Evolutionary conservation across 2,113 vertebrate genomes (phyloP).

Genomic region (Lepisosteus osseus): DNA sequence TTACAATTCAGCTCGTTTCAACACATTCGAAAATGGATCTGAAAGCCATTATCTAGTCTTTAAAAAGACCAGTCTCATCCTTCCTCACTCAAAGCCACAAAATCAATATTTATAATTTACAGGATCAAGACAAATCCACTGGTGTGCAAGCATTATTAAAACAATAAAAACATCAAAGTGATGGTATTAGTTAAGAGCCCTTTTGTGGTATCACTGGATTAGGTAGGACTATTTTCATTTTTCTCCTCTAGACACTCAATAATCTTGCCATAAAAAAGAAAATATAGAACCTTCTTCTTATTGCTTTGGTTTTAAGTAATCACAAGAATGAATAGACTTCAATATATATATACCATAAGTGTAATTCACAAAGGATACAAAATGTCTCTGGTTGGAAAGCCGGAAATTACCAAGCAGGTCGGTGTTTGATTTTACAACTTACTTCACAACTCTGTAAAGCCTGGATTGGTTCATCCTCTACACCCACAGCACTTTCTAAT

Average conservation of each 20-base stretch:
- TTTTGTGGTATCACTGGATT: constrained; percentile 43
- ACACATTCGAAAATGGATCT: constrained; percentile 41
- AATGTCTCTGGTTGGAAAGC: constrained; percentile 5
- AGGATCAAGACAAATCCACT: constrained; percentile 63
- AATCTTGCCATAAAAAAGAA: constrained; percentile 54
- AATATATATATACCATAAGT: constrained; percentile 25
- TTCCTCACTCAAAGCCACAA: constrained; percentile 43
- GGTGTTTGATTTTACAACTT: too few relatives aligned
- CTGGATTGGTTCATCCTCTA: too few relatives aligned
- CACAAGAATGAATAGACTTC: constrained; percentile 48
- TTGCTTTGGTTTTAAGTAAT: constrained; percentile 53
- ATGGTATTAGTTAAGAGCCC: constrained; percentile 56
- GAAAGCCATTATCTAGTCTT: constrained; percentile 41
- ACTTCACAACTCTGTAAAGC: too few relatives aligned
- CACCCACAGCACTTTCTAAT: too few relatives aligned
- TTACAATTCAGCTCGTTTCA: constrained; percentile 41
- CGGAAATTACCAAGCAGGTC: background rate
- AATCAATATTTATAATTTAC: constrained; percentile 73
- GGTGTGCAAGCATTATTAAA: constrained; percentile 60
- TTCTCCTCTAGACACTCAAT: constrained; percentile 43
- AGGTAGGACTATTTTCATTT: constrained; percentile 33
- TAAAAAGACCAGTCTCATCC: constrained; percentile 26
- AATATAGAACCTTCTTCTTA: constrained; percentile 41
- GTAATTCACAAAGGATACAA: constrained; percentile 5
- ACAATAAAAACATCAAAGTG: constrained; percentile 62